Evolutionary conservation across 2,797 vertebrate genomes (phyloP).

Genomic region (Lophura swinhoii): DNA sequence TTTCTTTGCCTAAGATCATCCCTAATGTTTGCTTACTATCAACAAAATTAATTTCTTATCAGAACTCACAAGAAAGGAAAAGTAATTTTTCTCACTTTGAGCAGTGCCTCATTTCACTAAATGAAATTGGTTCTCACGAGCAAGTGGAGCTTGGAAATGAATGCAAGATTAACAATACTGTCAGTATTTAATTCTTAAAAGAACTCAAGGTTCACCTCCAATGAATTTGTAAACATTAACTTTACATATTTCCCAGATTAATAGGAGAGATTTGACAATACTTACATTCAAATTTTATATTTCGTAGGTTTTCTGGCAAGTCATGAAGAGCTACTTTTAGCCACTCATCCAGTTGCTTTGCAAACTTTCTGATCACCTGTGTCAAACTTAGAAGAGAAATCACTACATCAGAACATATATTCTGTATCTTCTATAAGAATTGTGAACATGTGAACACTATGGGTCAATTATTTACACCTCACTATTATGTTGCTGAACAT

Average conservation of each 20-base stretch:
- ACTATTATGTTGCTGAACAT: background rate
- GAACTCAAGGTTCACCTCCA: conserved; percentile 17
- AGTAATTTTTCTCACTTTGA: background rate
- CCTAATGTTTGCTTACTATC: conserved; percentile 62
- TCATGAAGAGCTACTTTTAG: conserved; percentile 97
- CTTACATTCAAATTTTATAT: conserved; percentile 98
- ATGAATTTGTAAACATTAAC: conserved; percentile 3
- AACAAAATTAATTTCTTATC: conserved; percentile 63
- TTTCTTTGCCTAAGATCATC: conserved; percentile 66
- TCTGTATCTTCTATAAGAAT: background rate
- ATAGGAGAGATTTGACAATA: background rate
- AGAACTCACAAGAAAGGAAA: background rate
- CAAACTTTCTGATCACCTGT: conserved; percentile 99
- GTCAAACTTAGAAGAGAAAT: conserved; percentile 87
- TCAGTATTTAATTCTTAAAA: conserved; percentile 1
- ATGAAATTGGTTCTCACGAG: background rate
- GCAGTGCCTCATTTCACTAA: background rate
- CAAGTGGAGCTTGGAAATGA: background rate
- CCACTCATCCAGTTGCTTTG: conserved; percentile 99
- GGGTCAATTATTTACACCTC: background rate
- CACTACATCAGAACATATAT: background rate
- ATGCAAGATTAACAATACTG: background rate
- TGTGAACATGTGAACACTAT: fast-evolving
- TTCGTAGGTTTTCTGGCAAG: conserved; percentile 96
- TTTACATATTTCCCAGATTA: background rate